phyloP scores from a whole-genome alignment of 2,797 vertebrate genomes.

The Brachymystax lenok region DNA sequence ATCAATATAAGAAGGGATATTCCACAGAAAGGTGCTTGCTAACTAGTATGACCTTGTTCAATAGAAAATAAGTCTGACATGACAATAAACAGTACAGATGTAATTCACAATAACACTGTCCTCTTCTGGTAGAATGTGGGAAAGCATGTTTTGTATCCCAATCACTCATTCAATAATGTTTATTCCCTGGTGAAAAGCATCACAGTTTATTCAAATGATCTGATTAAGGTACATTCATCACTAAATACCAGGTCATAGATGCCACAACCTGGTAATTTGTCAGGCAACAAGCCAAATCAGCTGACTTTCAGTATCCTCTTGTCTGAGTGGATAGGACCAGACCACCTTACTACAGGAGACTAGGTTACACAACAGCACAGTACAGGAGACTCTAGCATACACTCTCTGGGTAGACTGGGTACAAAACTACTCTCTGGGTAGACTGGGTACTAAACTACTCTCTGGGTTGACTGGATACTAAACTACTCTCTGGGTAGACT shows the following conservation, averaged over 20 bases:
- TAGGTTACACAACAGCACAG: not conserved
- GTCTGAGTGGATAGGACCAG: not conserved
- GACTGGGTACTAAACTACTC: no score
- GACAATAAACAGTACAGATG: not conserved
- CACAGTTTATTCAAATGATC: not conserved
- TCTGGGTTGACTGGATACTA: no score
- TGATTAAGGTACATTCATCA: no score
- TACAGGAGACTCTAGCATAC: no score
- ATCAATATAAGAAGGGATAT: not conserved
- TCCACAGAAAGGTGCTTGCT: not conserved
- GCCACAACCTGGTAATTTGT: not conserved
- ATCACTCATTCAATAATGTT: not conserved
- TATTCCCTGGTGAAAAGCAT: not conserved
- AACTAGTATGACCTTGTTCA: not conserved
- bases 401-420: no score
- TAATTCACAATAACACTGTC: not conserved
- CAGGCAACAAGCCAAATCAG: not conserved
- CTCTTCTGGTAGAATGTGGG: not conserved
- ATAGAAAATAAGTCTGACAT: not conserved
- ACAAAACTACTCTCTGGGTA: no score
- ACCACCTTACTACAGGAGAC: not conserved
- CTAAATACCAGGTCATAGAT: not conserved
- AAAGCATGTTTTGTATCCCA: not conserved
- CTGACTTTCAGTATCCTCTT: not conserved
- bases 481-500: no score